These are phyloP conservation scores for Pheosia tremula DNA, from an alignment of 2,888 invertebrate genomes.

Conservation along the genomic window DNA sequence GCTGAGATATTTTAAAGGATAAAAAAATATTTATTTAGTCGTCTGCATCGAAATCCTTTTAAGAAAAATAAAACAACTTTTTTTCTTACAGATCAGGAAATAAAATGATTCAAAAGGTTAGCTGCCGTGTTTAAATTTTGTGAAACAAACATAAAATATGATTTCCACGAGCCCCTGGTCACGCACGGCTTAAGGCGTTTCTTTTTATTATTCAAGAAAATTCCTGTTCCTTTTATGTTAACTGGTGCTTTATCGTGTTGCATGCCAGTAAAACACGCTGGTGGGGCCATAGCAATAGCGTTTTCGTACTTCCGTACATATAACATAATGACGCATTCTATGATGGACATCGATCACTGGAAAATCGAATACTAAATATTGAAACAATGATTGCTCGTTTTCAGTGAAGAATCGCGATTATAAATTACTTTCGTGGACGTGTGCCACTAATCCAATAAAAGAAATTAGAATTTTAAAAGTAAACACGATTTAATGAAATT, in stretches of 20 bases:
- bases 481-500: too few relatives aligned
- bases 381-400: too few relatives aligned
- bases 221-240: constrained; percentile 73
- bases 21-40: constrained; percentile 10
- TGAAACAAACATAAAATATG: constrained; percentile 68
- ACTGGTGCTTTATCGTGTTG: constrained; percentile 73
- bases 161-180: constrained; percentile 67
- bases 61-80: constrained; percentile 24
- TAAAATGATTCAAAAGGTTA: constrained; percentile 25
- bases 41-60: constrained; percentile 16
- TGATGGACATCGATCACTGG: constrained; percentile 3
- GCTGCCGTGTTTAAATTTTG: constrained; percentile 37
- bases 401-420: too few relatives aligned
- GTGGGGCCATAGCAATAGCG: constrained; percentile 53
- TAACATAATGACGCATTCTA: constrained; percentile 15
- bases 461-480: not conserved
- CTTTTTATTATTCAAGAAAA: constrained; percentile 70
- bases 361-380: constrained; percentile 1
- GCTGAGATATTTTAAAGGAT: not conserved
- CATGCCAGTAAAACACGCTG: constrained; percentile 64
- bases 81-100: constrained; percentile 23
- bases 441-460: too few relatives aligned
- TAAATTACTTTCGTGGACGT: too few relatives aligned
- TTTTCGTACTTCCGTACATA: constrained; percentile 20
- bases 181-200: constrained; percentile 67